Evolutionary conservation across 2,888 invertebrate species (phyloP).

Genomic region (Drosophila ezoana): DNA sequence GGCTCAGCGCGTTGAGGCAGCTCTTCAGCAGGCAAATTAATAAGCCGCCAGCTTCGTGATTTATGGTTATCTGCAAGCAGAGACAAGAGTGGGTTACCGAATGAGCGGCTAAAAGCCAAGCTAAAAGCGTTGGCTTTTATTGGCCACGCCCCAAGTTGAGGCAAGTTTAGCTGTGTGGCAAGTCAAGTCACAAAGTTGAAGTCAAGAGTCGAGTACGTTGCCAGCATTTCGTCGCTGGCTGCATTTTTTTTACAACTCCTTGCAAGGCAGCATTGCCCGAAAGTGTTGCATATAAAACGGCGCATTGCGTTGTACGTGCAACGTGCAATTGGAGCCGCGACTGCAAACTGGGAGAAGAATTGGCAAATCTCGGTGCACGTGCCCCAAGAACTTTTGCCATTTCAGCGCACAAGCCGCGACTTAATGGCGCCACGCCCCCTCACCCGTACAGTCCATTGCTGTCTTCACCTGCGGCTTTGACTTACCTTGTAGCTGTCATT

Average conservation of each 20-base stretch:
- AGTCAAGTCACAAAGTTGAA: constrained; percentile 35
- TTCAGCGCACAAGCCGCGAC: constrained; percentile 53
- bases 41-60: constrained; percentile 90
- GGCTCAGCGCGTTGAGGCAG: constrained; percentile 82
- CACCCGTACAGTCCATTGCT: constrained; percentile 16
- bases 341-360: constrained; percentile 23
- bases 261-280: constrained; percentile 41
- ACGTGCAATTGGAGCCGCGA: constrained; percentile 26
- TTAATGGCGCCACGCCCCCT: constrained; percentile 55
- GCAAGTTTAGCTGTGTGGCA: constrained; percentile 20
- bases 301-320: constrained; percentile 72
- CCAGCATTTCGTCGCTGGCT: constrained; percentile 59
- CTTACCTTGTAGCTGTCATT: constrained; percentile 94
- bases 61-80: constrained; percentile 89
- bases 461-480: constrained; percentile 55
- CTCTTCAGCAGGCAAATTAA: constrained; percentile 86
- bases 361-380: constrained; percentile 75
- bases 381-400: constrained; percentile 74
- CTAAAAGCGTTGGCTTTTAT: constrained; percentile 35
- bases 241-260: constrained; percentile 74
- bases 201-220: constrained; percentile 47
- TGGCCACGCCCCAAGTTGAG: constrained; percentile 53
- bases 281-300: constrained; percentile 77
- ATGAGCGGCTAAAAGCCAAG: constrained; percentile 17
- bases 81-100: constrained; percentile 24